A percentile compares a stretch with the other conserved stretches of the same genome.
Evolutionary conservation across 2,888 invertebrate species (phyloP).

Genomic region (Anticlea derivata): DNA sequence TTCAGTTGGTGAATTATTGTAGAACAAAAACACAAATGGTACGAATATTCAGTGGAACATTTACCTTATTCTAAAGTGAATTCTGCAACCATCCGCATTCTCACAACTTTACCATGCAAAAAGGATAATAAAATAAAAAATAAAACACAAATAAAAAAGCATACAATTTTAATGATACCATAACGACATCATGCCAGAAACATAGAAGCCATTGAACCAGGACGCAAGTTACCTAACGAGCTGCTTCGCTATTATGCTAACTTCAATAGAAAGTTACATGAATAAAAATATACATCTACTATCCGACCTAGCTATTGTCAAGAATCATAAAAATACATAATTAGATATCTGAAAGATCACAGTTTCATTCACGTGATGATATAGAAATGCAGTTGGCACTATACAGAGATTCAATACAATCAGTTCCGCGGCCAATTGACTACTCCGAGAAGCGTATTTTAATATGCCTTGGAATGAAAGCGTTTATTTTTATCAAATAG

Average conservation of each 20-base stretch:
- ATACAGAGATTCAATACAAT: slow-evolving; percentile 65
- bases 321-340: slow-evolving; percentile 56
- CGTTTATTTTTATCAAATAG: slow-evolving; percentile 55
- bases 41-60: slow-evolving; percentile 41
- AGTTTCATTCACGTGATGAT: slow-evolving; percentile 60
- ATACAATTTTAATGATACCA: slow-evolving; percentile 81
- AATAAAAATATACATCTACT: slow-evolving; percentile 72
- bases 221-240: slow-evolving; percentile 61
- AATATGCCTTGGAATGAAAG: slow-evolving; percentile 62
- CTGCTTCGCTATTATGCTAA: slow-evolving; percentile 67
- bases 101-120: slow-evolving; percentile 67
- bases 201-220: slow-evolving; percentile 72
- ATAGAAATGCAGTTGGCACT: slow-evolving; percentile 75
- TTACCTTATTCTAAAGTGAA: slow-evolving; percentile 56
- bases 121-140: slow-evolving; percentile 61
- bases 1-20: slow-evolving; percentile 18
- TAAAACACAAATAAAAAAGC: slow-evolving; percentile 76
- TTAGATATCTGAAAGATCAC: slow-evolving; percentile 62
- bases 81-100: slow-evolving; percentile 78
- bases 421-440: slow-evolving; percentile 39
- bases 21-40: slow-evolving; percentile 13
- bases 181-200: slow-evolving; percentile 78
- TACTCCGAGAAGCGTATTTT: slow-evolving; percentile 20
- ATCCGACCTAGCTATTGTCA: slow-evolving; percentile 64
- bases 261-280: slow-evolving; percentile 76